Base-by-base conservation (phyloP, 2,113 vertebrate species). In the Merops nubicus region DNA sequence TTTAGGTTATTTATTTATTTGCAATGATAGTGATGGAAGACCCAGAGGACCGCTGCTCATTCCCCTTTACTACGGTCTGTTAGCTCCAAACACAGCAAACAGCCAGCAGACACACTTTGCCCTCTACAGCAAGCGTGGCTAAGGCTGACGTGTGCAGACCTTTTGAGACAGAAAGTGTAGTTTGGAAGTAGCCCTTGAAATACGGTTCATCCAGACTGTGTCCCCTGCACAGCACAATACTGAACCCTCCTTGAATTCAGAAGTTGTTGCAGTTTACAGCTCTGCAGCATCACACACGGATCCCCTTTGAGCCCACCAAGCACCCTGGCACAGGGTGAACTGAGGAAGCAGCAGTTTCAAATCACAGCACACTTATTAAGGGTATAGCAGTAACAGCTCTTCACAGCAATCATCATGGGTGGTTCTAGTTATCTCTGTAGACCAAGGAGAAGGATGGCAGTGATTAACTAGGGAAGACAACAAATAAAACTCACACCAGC, bases 1-100 rank as follows among this genome's bases (percentile, higher is more conserved):
- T 65, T 95, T 62, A 15, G 67, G 85, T 88, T 92, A 89, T 94
- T 95, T 93, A 96, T 95, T 95, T 96, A 65, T 93, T 93, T 93
- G 91, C 85, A 65, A 16, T 76, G 94, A 90, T 95, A 90, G 91
- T 88, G 89, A 91, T 83, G 78, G 94, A 94, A 83, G 89, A 91
- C 57, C 74, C 88, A 11, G 74, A 95, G 88, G 89, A 89, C 11
- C 2, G 77, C 94, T 77, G 85, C 93, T 97, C 81, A 57, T 93
- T 90, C 82, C 85, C 91, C 93, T 95, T 88, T 83, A 60, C 85
- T 42, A 80, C 12, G 50, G 29, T 85, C 91, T 85, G 91, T 20
- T 75, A 51, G 85, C 82, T 95, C 70, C 78, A 21, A 68, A 20
- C 65, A 56, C 4, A 91, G 87, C 87, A 38, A 31, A n/a, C 45